Evolutionary conservation across 2,113 vertebrate genomes (phyloP).

Genomic region (Melanotaenia duboulayi): DNA sequence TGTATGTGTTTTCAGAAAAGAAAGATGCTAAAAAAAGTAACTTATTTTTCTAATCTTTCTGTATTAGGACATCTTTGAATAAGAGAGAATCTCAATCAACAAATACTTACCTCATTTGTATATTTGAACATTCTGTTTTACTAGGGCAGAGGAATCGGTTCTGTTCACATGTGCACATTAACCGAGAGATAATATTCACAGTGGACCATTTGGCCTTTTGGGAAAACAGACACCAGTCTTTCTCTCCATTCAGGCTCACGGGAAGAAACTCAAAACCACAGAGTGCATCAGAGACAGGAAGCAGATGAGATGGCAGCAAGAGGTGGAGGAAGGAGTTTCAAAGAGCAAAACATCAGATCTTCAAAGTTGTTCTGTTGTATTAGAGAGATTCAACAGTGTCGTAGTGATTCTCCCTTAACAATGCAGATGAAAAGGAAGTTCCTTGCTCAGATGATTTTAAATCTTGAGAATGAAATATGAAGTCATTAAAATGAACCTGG

Average conservation of each 20-base stretch:
- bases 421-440: constrained; percentile 1
- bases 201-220: constrained; percentile 25
- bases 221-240: constrained; percentile 35
- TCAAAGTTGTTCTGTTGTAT: constrained; percentile 19
- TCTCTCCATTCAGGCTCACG: constrained; percentile 31
- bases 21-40: background rate
- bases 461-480: background rate
- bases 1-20: no score
- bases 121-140: background rate
- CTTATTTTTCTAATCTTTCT: background rate
- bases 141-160: background rate
- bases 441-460: background rate
- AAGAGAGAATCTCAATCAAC: background rate
- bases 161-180: background rate
- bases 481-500: constrained; percentile 2
- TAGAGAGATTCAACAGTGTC: background rate
- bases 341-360: constrained; percentile 27
- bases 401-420: background rate
- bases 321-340: constrained; percentile 32
- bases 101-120: background rate
- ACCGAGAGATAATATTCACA: background rate
- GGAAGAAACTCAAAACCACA: constrained; percentile 45
- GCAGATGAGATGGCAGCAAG: constrained; percentile 23
- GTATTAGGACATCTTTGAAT: background rate
- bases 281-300: constrained; percentile 44